phyloP scores from a whole-genome alignment of 2,888 invertebrate species.

The Brassicogethes aeneus region DNA sequence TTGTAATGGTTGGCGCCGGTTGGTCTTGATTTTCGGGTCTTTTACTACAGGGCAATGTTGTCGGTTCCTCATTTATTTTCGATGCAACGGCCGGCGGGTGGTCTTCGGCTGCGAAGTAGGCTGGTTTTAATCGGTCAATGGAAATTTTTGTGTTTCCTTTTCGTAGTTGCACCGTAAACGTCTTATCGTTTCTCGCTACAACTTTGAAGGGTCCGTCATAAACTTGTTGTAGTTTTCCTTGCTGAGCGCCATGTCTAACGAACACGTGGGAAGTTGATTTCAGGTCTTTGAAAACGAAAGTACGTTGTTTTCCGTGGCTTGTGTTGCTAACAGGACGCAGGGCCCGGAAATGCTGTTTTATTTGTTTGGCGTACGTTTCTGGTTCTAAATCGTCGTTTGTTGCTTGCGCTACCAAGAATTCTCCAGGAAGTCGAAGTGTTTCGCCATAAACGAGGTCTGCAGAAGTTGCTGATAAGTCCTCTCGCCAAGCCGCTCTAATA shows the following conservation, averaged over 20 bases:
- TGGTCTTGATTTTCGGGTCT: not conserved
- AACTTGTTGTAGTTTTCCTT: not conserved
- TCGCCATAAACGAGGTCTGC: conserved; percentile 30
- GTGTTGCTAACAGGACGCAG: not conserved
- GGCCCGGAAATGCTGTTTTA: not conserved
- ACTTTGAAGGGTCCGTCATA: not conserved
- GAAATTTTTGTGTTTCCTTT: not conserved
- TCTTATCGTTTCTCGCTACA: not conserved
- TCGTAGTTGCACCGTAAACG: not conserved
- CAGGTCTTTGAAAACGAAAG: not conserved
- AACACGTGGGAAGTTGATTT: not conserved
- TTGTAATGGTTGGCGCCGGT: not conserved
- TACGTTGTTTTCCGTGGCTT: not conserved
- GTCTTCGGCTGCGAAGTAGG: not conserved
- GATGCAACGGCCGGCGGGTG: no score
- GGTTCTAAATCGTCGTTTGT: no score
- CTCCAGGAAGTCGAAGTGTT: conserved; percentile 24
- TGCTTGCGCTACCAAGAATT: conserved; percentile 10
- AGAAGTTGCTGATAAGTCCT: conserved; percentile 25
- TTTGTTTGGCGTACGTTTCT: no score
- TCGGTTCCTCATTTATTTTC: no score
- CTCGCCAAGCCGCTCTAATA: conserved; percentile 24
- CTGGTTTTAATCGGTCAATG: not conserved
- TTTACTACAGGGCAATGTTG: not conserved
- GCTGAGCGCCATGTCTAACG: not conserved